Conservation (phyloP, 2,888 invertebrate species). For the Andrena marginata region DNA sequence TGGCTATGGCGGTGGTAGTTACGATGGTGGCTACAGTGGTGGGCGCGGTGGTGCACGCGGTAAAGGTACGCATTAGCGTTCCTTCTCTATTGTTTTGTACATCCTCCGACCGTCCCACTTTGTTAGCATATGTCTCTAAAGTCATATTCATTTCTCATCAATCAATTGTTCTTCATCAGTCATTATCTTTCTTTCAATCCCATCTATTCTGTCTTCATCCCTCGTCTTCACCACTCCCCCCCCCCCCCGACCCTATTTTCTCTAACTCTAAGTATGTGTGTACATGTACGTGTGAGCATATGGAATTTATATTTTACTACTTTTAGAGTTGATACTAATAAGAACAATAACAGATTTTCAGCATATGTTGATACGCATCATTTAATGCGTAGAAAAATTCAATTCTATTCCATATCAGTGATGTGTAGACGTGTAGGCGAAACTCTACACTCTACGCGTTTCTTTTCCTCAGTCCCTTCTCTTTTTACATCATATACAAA, state of each 20-base stretch:
- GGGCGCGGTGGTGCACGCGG: constrained; percentile 94
- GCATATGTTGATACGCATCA: constrained; percentile 10
- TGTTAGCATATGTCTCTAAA: constrained; percentile 41
- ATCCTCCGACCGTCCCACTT: constrained; percentile 59
- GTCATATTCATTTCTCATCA: constrained; percentile 47
- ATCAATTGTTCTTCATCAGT: constrained; percentile 36
- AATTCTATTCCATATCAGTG: not conserved
- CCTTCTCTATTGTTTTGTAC: constrained; percentile 81
- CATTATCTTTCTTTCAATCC: constrained; percentile 18
- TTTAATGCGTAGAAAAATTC: not conserved
- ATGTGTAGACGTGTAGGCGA: not conserved
- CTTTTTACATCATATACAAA: not conserved
- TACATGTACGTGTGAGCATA: constrained; percentile 56
- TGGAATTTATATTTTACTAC: constrained; percentile 33
- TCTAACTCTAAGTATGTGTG: constrained; percentile 54
- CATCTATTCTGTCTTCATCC: constrained; percentile 23
- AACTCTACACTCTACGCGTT: no score
- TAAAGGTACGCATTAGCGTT: constrained; percentile 91
- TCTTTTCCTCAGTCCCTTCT: not conserved
- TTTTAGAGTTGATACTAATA: constrained; percentile 36
- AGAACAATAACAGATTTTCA: constrained; percentile 35
- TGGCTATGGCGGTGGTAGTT: constrained; percentile 95
- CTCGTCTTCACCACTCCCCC: not conserved
- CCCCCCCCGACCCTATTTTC: constrained; percentile 29
- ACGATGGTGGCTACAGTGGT: constrained; percentile 94